Conservation (phyloP, 2,113 vertebrate species). For the Falco punctatus region DNA sequence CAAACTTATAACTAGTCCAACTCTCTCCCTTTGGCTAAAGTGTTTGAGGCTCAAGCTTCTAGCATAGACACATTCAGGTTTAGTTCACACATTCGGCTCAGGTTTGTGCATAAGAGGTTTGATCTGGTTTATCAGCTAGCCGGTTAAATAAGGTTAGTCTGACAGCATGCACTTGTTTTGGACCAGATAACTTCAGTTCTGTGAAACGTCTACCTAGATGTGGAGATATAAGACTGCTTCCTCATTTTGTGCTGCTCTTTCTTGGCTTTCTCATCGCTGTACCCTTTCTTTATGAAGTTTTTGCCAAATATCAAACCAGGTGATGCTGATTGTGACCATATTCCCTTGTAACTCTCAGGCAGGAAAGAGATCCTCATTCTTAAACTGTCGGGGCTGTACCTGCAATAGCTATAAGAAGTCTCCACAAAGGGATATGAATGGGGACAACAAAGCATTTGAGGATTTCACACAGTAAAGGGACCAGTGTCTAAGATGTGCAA, state of each 20-base stretch:
- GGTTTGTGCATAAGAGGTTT: not conserved
- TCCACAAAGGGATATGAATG: not conserved
- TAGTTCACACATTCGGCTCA: not conserved
- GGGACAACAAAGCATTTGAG: not conserved
- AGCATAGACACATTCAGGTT: not conserved
- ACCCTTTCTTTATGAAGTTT: not conserved
- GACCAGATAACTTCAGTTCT: not conserved
- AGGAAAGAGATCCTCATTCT: not conserved
- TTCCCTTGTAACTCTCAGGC: not conserved
- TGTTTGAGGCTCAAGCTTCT: not conserved
- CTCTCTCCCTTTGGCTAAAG: not conserved
- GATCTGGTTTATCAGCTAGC: not conserved
- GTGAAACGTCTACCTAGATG: not conserved
- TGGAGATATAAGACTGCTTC: not conserved
- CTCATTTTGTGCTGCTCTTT: not conserved
- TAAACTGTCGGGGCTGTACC: not conserved
- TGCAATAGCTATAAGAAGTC: not conserved
- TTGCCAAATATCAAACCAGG: not conserved
- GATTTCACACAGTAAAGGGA: not conserved
- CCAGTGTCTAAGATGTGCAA: not conserved
- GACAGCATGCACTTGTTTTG: not conserved
- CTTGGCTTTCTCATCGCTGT: not conserved
- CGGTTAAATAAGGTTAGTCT: not conserved
- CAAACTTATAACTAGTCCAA: not conserved
- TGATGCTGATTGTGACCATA: not conserved